Evolutionary conservation across 2,113 vertebrate genomes (phyloP).

Genomic region (Odocoileus hemionus): DNA sequence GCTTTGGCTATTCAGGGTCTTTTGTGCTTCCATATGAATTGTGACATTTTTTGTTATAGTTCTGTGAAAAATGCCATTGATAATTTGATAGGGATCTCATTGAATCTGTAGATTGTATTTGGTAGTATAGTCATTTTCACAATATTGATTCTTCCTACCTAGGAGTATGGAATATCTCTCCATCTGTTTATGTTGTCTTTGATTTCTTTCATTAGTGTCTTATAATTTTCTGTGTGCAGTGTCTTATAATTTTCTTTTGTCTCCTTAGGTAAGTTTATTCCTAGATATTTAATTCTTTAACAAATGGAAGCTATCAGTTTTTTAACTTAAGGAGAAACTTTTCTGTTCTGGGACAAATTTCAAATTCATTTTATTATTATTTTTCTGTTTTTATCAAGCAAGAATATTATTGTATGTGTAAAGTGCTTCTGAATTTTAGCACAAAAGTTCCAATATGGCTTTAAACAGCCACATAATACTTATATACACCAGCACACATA

Average conservation of each 20-base stretch:
- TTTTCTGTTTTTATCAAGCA: neutral
- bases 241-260: neutral
- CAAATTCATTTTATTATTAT: neutral
- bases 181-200: neutral
- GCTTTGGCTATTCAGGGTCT: neutral
- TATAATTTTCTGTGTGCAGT: neutral
- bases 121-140: neutral
- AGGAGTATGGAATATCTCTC: neutral
- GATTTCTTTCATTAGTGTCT: neutral
- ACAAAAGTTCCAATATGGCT: neutral
- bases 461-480: neutral
- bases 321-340: neutral
- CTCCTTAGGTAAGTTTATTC: neutral
- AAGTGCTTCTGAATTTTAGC: neutral
- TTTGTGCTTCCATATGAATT: neutral
- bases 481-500: neutral
- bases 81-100: neutral
- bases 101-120: neutral
- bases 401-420: neutral
- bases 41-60: neutral
- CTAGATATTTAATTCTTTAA: neutral
- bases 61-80: neutral
- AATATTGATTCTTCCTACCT: neutral
- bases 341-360: neutral
- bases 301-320: neutral